A percentile compares a stretch with the other conserved stretches of the same genome.
phyloP scores from a whole-genome alignment of 2,888 invertebrate genomes.

The Pollenia angustigena region DNA sequence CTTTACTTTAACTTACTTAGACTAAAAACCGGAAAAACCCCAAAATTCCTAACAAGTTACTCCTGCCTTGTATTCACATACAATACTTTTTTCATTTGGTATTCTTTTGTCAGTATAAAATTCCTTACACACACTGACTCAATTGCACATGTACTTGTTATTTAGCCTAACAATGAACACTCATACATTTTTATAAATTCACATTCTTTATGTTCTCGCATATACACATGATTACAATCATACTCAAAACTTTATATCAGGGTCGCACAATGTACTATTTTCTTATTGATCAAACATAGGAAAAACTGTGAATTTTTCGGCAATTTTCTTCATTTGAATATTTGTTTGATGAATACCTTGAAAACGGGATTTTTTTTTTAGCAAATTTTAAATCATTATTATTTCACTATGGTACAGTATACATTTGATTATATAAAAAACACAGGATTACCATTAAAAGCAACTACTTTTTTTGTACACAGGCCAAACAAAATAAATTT shows the following conservation, averaged over 20 bases:
- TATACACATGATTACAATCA: neutral
- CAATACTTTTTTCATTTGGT: constrained; percentile 27
- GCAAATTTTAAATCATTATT: too few relatives aligned
- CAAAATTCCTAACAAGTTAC: constrained; percentile 60
- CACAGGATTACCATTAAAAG: too few relatives aligned
- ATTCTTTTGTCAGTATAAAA: constrained; percentile 31
- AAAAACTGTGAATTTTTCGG: too few relatives aligned
- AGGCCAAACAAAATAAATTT: too few relatives aligned
- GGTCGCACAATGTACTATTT: neutral
- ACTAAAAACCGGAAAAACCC: constrained; percentile 39
- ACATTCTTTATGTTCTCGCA: constrained; percentile 13
- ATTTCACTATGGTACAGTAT: too few relatives aligned
- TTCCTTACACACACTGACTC: neutral
- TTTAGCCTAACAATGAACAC: neutral
- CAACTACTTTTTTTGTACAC: too few relatives aligned
- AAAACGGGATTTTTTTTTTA: too few relatives aligned
- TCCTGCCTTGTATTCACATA: constrained; percentile 41
- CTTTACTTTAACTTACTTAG: constrained; percentile 48
- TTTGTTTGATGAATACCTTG: too few relatives aligned
- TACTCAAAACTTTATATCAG: neutral
- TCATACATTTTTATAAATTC: neutral
- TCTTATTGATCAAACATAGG: too few relatives aligned
- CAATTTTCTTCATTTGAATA: too few relatives aligned
- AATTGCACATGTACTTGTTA: neutral
- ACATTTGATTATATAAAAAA: too few relatives aligned